phyloP scores from a whole-genome alignment of 2,797 vertebrate species.

The Microctenopoma lineatum region DNA sequence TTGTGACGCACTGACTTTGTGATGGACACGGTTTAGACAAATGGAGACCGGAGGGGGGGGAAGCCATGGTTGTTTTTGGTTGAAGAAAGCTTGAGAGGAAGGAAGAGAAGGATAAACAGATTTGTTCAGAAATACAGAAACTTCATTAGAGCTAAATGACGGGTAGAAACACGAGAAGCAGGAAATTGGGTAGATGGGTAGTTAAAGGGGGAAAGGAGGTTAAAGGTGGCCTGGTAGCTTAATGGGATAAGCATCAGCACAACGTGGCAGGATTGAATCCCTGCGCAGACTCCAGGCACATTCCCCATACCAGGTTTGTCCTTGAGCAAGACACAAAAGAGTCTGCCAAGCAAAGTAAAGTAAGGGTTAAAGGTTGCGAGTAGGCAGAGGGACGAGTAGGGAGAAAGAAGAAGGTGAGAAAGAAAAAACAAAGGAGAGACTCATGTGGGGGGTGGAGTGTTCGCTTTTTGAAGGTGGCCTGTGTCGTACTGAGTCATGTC shows the following conservation, averaged over 20 bases:
- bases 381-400: background rate
- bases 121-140: constrained; percentile 6
- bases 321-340: too few species aligned
- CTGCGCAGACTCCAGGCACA: too few species aligned
- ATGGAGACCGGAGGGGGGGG: background rate
- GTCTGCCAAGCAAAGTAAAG: too few species aligned
- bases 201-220: too few species aligned
- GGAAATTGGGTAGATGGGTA: background rate
- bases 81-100: constrained; percentile 22
- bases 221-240: too few species aligned
- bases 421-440: constrained; percentile 15
- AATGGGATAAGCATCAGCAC: too few species aligned
- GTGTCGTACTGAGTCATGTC: constrained; percentile 41
- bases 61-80: constrained; percentile 17
- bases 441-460: background rate
- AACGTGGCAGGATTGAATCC: too few species aligned
- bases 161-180: background rate
- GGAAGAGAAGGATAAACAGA: constrained; percentile 17
- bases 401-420: constrained; percentile 26
- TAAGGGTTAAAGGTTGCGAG: too few species aligned
- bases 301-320: too few species aligned
- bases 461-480: constrained; percentile 29
- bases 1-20: constrained; percentile 48
- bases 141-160: constrained; percentile 3
- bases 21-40: constrained; percentile 39